Evolutionary conservation across 2,888 invertebrate species (phyloP).

Genomic region (Nebria salina): DNA sequence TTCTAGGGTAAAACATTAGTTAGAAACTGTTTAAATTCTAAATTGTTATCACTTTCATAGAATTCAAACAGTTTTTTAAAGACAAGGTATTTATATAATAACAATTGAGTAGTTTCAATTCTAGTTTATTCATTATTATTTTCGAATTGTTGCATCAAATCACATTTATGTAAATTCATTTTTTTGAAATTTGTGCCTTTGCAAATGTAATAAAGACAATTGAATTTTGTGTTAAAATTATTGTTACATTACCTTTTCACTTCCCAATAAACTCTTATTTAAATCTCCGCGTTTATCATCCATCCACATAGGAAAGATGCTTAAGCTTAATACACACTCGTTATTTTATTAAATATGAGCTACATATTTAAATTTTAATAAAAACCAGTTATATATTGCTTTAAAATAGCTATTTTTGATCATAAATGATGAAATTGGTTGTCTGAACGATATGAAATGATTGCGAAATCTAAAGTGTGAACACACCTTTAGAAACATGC

Average conservation of each 20-base stretch:
- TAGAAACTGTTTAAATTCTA: constrained; percentile 36
- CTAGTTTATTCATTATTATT: constrained; percentile 30
- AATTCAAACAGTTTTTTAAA: constrained; percentile 31
- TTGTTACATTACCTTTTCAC: constrained; percentile 9
- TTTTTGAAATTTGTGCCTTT: constrained; percentile 60
- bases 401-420: not conserved
- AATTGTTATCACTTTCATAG: constrained; percentile 30
- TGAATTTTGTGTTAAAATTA: constrained; percentile 43
- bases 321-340: not conserved
- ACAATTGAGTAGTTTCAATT: constrained; percentile 4
- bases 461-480: constrained; percentile 10
- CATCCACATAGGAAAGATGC: not conserved
- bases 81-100: constrained; percentile 11
- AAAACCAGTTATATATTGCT: not conserved
- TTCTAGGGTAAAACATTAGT: constrained; percentile 9
- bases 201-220: constrained; percentile 57
- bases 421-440: not conserved
- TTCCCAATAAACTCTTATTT: not conserved
- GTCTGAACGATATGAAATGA: not conserved
- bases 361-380: not conserved
- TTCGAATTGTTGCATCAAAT: constrained; percentile 47
- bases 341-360: not conserved
- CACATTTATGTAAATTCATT: constrained; percentile 56
- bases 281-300: not conserved
- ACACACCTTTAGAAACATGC: constrained; percentile 6